These are phyloP conservation scores for Bubo scandiacus DNA, from an alignment of 2,113 vertebrate genomes.

Conservation along the genomic window DNA sequence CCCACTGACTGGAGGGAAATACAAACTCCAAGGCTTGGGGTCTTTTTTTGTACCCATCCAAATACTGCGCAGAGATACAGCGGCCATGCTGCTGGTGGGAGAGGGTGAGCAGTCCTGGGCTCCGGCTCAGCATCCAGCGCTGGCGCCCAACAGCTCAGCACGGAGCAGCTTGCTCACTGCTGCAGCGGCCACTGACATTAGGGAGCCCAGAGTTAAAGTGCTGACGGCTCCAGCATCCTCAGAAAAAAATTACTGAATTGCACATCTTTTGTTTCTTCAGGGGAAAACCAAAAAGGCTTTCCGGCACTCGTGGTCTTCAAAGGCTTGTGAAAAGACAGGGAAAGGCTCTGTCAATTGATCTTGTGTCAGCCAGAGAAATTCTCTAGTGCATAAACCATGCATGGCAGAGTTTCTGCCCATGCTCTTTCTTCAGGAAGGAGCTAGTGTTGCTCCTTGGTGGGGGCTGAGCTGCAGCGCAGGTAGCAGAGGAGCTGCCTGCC, in stretches of 20 bases:
- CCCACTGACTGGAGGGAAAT: neutral
- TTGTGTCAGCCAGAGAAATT: neutral
- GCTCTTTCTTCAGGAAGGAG: neutral
- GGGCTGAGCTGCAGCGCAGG: neutral
- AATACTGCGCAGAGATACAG: accelerated
- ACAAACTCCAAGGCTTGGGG: neutral
- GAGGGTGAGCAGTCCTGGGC: neutral
- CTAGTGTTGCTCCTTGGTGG: accelerated
- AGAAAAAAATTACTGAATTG: neutral
- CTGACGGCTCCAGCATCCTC: neutral
- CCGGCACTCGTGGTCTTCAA: neutral
- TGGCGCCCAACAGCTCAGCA: accelerated
- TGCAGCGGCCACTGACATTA: accelerated
- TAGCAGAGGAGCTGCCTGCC: neutral
- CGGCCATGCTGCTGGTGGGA: accelerated
- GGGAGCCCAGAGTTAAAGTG: neutral
- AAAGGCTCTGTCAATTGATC: neutral
- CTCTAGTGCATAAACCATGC: neutral
- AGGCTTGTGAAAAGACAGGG: neutral
- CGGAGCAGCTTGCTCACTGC: accelerated
- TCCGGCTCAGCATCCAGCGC: accelerated
- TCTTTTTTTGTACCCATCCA: neutral
- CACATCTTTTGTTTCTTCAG: neutral
- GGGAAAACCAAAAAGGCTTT: neutral
- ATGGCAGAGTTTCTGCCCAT: neutral